phyloP scores from a whole-genome alignment of 2,113 vertebrate species.

The Odocoileus virginianus region DNA sequence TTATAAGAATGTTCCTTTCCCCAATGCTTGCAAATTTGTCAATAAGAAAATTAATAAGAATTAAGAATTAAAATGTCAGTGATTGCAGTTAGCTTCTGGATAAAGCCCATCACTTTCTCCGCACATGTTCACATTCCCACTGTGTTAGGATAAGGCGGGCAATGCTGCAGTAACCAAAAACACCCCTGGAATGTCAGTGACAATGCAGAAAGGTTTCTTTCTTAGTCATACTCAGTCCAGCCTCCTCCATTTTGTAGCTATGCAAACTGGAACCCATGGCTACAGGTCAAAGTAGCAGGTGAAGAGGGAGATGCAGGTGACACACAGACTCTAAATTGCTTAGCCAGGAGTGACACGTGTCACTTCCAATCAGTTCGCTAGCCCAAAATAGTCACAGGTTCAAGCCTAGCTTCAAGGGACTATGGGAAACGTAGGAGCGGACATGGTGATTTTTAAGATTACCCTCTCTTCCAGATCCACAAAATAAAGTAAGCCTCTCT shows the following conservation, averaged over 20 bases:
- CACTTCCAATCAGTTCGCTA: background rate
- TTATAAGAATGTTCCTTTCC: background rate
- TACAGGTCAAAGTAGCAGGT: background rate
- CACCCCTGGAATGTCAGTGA: background rate
- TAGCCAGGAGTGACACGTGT: background rate
- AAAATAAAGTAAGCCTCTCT: background rate
- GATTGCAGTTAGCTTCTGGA: background rate
- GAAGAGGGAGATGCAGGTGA: background rate
- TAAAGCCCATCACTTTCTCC: background rate
- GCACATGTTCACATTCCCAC: background rate
- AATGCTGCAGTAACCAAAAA: background rate
- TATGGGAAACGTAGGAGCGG: background rate
- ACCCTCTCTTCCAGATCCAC: background rate
- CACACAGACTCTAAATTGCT: background rate
- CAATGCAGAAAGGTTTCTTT: background rate
- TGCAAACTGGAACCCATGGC: background rate
- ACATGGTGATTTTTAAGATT: background rate
- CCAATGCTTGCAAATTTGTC: background rate
- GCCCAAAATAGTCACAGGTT: background rate
- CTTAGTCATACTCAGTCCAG: background rate
- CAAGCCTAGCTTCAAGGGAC: background rate
- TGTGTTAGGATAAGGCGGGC: background rate
- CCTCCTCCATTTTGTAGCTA: background rate
- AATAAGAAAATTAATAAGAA: background rate
- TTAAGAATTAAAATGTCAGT: constrained; percentile 8